Conservation (phyloP, 2,797 vertebrate species). For the Anabacerthia variegaticeps region DNA sequence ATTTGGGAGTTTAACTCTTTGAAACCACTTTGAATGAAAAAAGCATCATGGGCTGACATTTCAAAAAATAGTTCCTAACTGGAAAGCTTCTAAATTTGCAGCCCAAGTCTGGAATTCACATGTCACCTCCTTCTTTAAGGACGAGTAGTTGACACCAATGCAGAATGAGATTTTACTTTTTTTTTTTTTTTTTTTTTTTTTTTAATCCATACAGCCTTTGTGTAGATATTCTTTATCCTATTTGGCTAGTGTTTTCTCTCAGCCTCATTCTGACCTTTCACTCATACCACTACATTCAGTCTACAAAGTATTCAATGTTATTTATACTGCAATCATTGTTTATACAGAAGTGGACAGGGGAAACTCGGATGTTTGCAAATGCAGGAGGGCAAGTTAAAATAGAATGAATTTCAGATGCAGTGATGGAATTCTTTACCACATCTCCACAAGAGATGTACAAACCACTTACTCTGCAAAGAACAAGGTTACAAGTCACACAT, state of each 20-base stretch:
- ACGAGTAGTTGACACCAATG: background rate
- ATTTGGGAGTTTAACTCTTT: background rate
- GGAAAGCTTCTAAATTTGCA: background rate
- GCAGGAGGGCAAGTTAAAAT: background rate
- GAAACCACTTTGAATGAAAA: background rate
- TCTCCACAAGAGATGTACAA: slow-evolving; percentile 27
- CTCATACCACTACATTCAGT: background rate
- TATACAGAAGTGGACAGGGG: slow-evolving; percentile 6
- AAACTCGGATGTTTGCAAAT: slow-evolving; percentile 40
- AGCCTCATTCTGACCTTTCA: background rate
- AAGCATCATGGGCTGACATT: background rate
- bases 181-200: background rate
- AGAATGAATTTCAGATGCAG: slow-evolving; percentile 27
- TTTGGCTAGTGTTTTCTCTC: background rate
- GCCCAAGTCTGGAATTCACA: background rate
- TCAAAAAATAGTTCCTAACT: background rate
- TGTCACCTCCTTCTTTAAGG: background rate
- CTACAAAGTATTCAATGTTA: background rate
- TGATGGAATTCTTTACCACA: background rate
- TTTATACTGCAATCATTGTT: slow-evolving; percentile 15
- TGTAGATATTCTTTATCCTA: background rate
- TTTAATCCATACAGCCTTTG: background rate
- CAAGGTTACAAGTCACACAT: slow-evolving; percentile 35
- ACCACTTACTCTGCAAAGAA: slow-evolving; percentile 28
- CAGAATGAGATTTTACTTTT: background rate